Percentiles rank a stretch among this genome's conserved stretches.
phyloP scores from a whole-genome alignment of 2,113 vertebrate genomes.

The Anolis carolinensis region DNA sequence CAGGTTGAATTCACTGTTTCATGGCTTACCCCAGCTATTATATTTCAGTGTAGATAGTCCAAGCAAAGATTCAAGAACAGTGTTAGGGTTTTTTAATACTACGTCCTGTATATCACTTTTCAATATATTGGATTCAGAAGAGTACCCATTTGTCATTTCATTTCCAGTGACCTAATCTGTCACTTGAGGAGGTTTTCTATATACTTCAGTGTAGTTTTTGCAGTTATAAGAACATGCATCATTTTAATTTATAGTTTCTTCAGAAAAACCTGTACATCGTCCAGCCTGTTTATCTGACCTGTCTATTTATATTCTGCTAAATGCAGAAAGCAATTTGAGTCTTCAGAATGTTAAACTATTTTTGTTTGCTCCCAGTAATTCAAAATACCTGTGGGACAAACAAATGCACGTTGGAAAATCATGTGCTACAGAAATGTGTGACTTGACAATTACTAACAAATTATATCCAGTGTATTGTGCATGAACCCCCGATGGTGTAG shows the following conservation, averaged over 20 bases:
- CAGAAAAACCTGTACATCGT: not conserved
- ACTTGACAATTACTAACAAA: no score
- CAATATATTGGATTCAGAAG: constrained; percentile 64
- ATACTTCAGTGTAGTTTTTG: constrained; percentile 46
- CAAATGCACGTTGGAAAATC: not conserved
- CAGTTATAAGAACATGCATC: constrained; percentile 42
- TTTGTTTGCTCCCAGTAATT: not conserved
- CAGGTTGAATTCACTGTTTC: constrained; percentile 55
- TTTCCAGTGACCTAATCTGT: constrained; percentile 57
- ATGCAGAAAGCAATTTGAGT: not conserved
- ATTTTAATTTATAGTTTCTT: constrained; percentile 9
- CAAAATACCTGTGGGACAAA: not conserved
- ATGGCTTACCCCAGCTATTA: constrained; percentile 65
- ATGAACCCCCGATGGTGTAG: no score
- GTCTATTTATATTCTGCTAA: constrained; percentile 9
- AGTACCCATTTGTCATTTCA: constrained; percentile 65
- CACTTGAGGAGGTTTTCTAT: constrained; percentile 50
- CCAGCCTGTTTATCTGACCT: not conserved
- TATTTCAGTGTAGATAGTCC: constrained; percentile 59
- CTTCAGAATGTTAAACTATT: not conserved
- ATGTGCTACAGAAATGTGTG: not conserved
- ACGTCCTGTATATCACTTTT: constrained; percentile 59
- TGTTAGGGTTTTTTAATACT: constrained; percentile 44
- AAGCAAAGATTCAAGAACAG: constrained; percentile 33
- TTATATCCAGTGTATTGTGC: not conserved